phyloP scores from a whole-genome alignment of 2,113 vertebrate genomes.

The Siniperca chuatsi region DNA sequence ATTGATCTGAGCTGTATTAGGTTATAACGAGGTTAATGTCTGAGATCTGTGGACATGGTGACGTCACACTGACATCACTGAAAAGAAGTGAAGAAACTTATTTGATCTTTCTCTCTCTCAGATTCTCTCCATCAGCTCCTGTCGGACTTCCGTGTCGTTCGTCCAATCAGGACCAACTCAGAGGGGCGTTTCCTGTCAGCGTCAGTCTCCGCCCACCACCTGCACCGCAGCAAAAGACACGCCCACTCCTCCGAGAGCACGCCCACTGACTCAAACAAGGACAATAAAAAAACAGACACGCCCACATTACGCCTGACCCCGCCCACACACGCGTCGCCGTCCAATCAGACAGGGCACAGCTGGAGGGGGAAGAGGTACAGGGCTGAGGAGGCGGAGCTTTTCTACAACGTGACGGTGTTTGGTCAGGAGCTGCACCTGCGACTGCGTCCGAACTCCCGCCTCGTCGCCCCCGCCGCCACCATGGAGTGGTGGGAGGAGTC shows the following conservation, averaged over 20 bases:
- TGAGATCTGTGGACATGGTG: too few species aligned
- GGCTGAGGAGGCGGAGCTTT: constrained; percentile 80
- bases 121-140: constrained; percentile 85
- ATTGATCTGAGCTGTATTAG: too few species aligned
- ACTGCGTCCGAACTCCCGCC: constrained; percentile 87
- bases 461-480: constrained; percentile 91
- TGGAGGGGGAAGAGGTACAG: not conserved
- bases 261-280: not conserved
- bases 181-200: constrained; percentile 87
- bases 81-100: not conserved
- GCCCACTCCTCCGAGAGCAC: accelerated
- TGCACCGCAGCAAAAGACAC: constrained; percentile 84
- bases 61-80: not conserved
- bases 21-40: too few species aligned
- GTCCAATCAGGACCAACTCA: constrained; percentile 89
- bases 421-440: constrained; percentile 92
- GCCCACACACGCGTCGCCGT: accelerated
- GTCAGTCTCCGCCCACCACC: constrained; percentile 81
- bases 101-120: constrained; percentile 65
- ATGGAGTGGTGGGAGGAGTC: constrained; percentile 94
- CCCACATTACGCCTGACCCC: not conserved
- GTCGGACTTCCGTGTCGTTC: constrained; percentile 88
- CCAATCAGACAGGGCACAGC: not conserved
- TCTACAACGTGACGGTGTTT: constrained; percentile 96
- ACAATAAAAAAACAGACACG: not conserved